A percentile compares a stretch with the other conserved stretches of the same genome.
These are phyloP conservation scores for Rhorus exstirpatorius DNA, from an alignment of 2,888 invertebrate species.

Conservation along the genomic window DNA sequence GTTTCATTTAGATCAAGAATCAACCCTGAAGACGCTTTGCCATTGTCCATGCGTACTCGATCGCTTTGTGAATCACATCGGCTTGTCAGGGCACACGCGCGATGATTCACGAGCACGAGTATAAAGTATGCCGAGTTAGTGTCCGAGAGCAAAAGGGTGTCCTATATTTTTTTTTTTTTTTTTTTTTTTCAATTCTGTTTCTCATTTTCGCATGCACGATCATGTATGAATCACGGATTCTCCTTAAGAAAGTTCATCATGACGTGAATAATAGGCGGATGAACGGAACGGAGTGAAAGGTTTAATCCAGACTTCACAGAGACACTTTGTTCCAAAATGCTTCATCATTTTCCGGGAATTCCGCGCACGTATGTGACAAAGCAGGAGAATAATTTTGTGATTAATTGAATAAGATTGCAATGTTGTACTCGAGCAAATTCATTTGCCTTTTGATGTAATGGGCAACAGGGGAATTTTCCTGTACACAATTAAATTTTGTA, in stretches of 20 bases:
- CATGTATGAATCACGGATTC: slow-evolving; percentile 48
- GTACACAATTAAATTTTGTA: no score
- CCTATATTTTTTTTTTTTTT: slow-evolving; percentile 5
- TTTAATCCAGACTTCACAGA: slow-evolving; percentile 1
- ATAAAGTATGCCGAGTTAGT: slow-evolving; percentile 16
- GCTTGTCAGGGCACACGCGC: slow-evolving; percentile 9
- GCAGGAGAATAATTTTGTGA: no score
- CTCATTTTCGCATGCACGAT: slow-evolving; percentile 18
- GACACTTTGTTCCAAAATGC: slow-evolving; percentile 15
- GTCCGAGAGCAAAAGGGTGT: slow-evolving; percentile 19
- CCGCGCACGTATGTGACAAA: no score
- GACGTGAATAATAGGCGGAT: not conserved
- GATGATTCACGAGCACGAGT: slow-evolving; percentile 43
- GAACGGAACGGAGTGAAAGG: not conserved
- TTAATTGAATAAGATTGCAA: no score
- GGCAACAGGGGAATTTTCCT: no score
- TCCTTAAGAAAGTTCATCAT: slow-evolving; percentile 12
- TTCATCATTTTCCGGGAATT: slow-evolving; percentile 4
- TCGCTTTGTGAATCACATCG: slow-evolving; percentile 49
- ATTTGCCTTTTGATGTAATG: no score
- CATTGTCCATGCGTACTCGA: slow-evolving; percentile 3
- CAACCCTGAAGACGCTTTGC: not conserved
- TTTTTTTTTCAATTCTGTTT: slow-evolving; percentile 39
- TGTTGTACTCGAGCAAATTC: no score
- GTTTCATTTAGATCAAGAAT: not conserved